These are phyloP conservation scores for Amazona guildingii DNA, from an alignment of 2,113 vertebrate genomes.

Conservation along the genomic window DNA sequence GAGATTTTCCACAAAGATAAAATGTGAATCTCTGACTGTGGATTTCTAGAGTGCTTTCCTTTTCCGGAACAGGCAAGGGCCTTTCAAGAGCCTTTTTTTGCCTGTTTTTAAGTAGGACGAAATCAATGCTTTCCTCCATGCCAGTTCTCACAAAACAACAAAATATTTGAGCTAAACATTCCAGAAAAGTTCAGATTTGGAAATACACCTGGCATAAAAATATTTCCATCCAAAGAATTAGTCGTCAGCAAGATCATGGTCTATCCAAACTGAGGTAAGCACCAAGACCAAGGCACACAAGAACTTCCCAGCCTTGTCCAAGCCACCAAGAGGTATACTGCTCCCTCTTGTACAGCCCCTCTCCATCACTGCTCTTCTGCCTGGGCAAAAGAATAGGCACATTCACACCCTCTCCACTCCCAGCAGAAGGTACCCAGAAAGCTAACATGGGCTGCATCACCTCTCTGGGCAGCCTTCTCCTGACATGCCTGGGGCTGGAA, in stretches of 20 bases:
- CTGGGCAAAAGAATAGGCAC: not conserved
- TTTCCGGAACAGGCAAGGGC: not conserved
- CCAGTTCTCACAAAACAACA: not conserved
- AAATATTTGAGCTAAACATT: not conserved
- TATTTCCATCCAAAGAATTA: not conserved
- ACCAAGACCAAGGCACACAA: not conserved
- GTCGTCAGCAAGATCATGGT: accelerated
- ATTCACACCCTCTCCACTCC: not conserved
- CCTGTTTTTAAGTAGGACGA: not conserved
- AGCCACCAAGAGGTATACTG: not conserved
- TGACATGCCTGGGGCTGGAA: not conserved
- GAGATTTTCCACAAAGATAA: slow-evolving; percentile 1
- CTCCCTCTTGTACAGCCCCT: accelerated
- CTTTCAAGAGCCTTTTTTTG: not conserved
- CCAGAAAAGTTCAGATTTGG: not conserved
- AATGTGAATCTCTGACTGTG: not conserved
- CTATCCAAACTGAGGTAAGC: not conserved
- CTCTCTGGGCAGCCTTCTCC: not conserved
- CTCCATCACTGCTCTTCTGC: not conserved
- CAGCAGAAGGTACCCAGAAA: not conserved
- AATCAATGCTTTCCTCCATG: not conserved
- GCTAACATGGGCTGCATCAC: accelerated
- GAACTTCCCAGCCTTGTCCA: not conserved
- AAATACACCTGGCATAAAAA: not conserved
- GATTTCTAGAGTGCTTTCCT: not conserved